Conservation (phyloP, 37 sponge, comb jelly and placozoan genomes). For the Crambe crambe region DNA sequence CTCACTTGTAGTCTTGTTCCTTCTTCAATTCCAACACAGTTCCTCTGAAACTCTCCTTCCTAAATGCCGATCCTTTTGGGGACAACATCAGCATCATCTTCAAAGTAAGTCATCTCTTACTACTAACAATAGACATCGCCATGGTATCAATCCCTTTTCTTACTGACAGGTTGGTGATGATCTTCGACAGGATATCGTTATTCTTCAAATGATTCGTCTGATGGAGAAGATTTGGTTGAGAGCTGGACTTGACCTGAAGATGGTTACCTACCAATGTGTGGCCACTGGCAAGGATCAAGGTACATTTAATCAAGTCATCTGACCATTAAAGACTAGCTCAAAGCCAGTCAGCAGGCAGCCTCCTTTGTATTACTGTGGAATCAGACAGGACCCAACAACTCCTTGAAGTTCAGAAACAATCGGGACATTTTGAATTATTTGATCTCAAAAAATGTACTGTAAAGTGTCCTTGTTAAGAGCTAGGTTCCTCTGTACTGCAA, state of each 20-base stretch:
- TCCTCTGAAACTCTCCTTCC: constrained; percentile 78
- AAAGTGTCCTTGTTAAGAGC: no score
- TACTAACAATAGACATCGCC: no score
- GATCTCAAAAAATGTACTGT: no score
- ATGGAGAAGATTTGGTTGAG: constrained; percentile 86
- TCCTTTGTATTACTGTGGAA: no score
- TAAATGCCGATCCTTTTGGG: constrained; percentile 69
- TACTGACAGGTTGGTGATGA: constrained; percentile 84
- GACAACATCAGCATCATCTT: constrained; percentile 65
- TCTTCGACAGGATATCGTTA: constrained; percentile 80
- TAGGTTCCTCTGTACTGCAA: no score
- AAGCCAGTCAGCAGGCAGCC: no score
- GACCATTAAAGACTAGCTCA: no score
- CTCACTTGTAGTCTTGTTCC: constrained; percentile 52
- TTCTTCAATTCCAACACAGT: constrained; percentile 90
- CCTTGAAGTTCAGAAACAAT: no score
- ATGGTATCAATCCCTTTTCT: no score
- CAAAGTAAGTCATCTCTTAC: constrained; percentile 51
- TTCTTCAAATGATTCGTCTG: constrained; percentile 76
- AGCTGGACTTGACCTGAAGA: constrained; percentile 81
- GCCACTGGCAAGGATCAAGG: constrained; percentile 79
- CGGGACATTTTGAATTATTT: no score
- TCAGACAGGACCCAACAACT: no score
- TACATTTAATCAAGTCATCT: background rate
- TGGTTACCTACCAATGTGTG: constrained; percentile 80